These are phyloP conservation scores for Zophobas morio DNA, from an alignment of 1,140 invertebrate species.

Conservation along the genomic window DNA sequence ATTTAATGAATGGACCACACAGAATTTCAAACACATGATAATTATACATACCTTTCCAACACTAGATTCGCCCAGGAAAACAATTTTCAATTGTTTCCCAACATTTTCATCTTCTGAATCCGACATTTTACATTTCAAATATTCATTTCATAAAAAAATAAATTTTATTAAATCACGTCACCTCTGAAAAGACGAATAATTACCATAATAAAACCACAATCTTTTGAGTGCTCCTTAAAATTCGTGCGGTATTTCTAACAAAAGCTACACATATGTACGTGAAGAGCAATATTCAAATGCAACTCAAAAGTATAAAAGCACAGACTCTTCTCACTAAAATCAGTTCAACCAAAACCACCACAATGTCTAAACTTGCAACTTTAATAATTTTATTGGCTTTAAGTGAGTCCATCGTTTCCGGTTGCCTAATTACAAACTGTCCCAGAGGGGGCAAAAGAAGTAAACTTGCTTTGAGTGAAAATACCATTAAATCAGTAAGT, in stretches of 20 bases:
- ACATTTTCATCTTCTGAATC: constrained; percentile 76
- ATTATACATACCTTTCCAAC: constrained; percentile 82
- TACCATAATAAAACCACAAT: constrained; percentile 50
- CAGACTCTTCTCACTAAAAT: background rate
- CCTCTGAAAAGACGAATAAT: constrained; percentile 22
- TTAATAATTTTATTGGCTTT: constrained; percentile 50
- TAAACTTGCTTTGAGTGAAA: constrained; percentile 61
- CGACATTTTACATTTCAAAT: constrained; percentile 69
- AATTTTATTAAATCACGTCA: constrained; percentile 4
- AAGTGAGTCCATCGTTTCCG: constrained; percentile 55
- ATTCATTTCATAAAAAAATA: constrained; percentile 15
- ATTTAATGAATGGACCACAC: background rate
- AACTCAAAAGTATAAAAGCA: constrained; percentile 47
- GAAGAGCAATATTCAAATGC: constrained; percentile 6
- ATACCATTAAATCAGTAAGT: constrained; percentile 64
- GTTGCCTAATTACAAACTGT: constrained; percentile 72
- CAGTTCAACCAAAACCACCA: constrained; percentile 6
- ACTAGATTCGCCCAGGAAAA: constrained; percentile 84
- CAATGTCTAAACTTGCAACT: constrained; percentile 42
- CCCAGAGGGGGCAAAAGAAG: constrained; percentile 71
- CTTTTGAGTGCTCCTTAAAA: constrained; percentile 44
- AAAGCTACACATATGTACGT: constrained; percentile 5
- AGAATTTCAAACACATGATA: background rate
- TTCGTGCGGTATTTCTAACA: constrained; percentile 16
- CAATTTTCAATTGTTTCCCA: constrained; percentile 83